Conservation (phyloP, 1,140 invertebrate genomes). For the Nasonia vitripennis region DNA sequence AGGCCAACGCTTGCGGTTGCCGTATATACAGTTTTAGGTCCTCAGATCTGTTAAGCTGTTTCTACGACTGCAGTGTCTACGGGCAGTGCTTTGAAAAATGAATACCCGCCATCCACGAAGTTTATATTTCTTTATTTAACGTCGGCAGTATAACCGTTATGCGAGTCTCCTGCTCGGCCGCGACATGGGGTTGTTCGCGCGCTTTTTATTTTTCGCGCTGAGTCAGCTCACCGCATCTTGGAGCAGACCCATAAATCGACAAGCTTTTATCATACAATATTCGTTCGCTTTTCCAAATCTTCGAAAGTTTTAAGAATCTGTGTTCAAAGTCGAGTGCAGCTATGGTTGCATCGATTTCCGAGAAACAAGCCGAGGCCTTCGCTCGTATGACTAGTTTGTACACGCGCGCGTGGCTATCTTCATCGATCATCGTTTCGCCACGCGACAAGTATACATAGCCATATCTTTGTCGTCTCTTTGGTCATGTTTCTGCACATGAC, state of each 20-base stretch:
- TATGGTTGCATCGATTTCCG: background rate
- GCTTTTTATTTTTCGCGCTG: slow-evolving; percentile 69
- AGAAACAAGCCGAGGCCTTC: background rate
- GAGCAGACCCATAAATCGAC: background rate
- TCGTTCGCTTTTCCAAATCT: too few relatives aligned
- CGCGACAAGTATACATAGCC: background rate
- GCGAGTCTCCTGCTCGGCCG: slow-evolving; percentile 48
- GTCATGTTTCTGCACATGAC: background rate
- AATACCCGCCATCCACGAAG: slow-evolving; percentile 51
- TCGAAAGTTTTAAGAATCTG: background rate
- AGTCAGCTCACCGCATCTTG: slow-evolving; percentile 58
- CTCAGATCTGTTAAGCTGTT: slow-evolving; percentile 47
- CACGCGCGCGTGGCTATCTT: slow-evolving; percentile 2
- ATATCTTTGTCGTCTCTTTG: slow-evolving; percentile 24
- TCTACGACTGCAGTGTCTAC: slow-evolving; percentile 38
- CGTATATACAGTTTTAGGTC: slow-evolving; percentile 59
- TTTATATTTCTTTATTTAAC: slow-evolving; percentile 72
- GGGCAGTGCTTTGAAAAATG: background rate
- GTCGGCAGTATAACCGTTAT: slow-evolving; percentile 59
- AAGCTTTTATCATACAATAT: background rate
- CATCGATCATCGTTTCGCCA: slow-evolving; percentile 44
- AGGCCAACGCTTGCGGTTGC: slow-evolving; percentile 61
- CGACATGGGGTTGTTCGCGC: background rate
- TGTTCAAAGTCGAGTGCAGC: background rate
- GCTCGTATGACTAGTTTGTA: background rate